Evolutionary conservation across 2,888 invertebrate species (phyloP).

Genomic region (Xanthorhoe spadicearia): DNA sequence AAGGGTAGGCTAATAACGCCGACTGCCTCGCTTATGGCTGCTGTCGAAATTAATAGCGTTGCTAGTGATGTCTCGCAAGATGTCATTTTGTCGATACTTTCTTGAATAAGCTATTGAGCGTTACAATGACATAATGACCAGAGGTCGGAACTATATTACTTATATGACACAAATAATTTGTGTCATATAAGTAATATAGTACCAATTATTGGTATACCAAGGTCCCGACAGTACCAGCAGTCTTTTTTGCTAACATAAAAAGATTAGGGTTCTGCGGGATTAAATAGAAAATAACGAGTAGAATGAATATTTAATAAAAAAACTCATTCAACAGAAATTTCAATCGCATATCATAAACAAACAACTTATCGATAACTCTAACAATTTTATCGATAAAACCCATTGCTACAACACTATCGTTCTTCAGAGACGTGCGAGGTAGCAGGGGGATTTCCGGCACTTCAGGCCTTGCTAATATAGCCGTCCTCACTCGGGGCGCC

Average conservation of each 20-base stretch:
- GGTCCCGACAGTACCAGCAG: too few relatives aligned
- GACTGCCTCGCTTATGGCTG: constrained; percentile 78
- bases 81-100: constrained; percentile 32
- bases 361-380: background rate
- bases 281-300: too few relatives aligned
- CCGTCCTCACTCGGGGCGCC: constrained; percentile 69
- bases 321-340: background rate
- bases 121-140: background rate
- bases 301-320: background rate
- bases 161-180: too few relatives aligned
- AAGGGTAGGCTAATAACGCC: constrained; percentile 81
- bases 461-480: constrained; percentile 71
- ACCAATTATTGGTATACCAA: too few relatives aligned
- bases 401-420: constrained; percentile 53
- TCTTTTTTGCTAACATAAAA: too few relatives aligned
- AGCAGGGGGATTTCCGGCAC: constrained; percentile 67
- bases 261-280: too few relatives aligned
- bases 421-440: constrained; percentile 61
- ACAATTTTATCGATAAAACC: constrained; percentile 13
- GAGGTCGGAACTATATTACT: too few relatives aligned
- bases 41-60: constrained; percentile 78
- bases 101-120: background rate
- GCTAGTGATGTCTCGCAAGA: constrained; percentile 55
- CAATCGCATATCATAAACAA: background rate
- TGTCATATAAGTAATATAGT: too few relatives aligned